Percentiles rank a stretch among this genome's conserved stretches.
phyloP scores from a whole-genome alignment of 2,888 invertebrate genomes.

The Schizaphis graminum region DNA sequence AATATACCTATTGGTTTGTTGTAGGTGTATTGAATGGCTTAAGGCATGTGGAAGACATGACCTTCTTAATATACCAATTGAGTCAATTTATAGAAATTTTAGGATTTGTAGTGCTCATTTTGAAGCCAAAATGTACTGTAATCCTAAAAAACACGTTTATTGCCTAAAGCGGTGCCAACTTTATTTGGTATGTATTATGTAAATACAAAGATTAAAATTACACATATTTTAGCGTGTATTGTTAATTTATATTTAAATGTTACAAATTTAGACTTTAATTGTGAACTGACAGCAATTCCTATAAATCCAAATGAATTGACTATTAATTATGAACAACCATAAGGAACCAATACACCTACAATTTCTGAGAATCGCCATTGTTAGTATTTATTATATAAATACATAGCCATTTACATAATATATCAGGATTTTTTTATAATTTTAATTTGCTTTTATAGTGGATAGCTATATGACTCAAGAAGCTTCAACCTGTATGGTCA shows the following conservation, averaged over 20 bases:
- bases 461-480: too few species aligned
- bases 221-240: not conserved
- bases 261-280: not conserved
- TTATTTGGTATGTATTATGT: not conserved
- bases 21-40: constrained; percentile 6
- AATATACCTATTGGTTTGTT: not conserved
- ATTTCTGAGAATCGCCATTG: not conserved
- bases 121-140: not conserved
- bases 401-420: not conserved
- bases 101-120: not conserved
- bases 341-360: not conserved
- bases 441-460: too few species aligned
- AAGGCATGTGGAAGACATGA: too few species aligned
- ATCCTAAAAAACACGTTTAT: not conserved
- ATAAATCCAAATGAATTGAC: not conserved
- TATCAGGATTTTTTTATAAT: not conserved
- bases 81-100: not conserved
- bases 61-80: not conserved
- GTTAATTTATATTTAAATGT: not conserved
- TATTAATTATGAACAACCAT: not conserved
- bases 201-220: not conserved
- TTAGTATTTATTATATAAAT: not conserved
- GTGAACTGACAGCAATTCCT: not conserved
- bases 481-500: too few species aligned
- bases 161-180: not conserved